Conservation (phyloP, 1,140 invertebrate genomes). For the Brachionus sp. region DNA sequence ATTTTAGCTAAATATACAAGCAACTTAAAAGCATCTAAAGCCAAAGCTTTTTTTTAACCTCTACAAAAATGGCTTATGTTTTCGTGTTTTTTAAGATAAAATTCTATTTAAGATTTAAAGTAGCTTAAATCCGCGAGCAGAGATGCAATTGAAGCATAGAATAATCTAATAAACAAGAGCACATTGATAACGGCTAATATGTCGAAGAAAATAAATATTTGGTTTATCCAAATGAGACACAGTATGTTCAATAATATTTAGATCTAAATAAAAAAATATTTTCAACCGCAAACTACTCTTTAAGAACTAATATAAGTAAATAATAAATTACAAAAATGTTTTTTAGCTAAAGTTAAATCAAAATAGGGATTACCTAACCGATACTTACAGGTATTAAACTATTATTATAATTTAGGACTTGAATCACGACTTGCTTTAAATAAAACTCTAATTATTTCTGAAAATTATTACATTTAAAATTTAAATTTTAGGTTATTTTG, state of each 20-base stretch:
- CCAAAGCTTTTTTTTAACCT: neutral
- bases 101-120: neutral
- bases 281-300: no score
- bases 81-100: neutral
- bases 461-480: neutral
- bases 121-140: neutral
- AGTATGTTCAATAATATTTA: neutral
- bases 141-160: neutral
- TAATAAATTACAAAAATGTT: neutral
- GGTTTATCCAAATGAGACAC: neutral
- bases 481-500: neutral
- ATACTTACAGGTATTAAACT: neutral
- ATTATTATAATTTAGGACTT: neutral
- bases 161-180: neutral
- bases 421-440: neutral
- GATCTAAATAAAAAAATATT: neutral
- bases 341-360: neutral
- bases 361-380: neutral
- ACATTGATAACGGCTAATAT: neutral
- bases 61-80: neutral
- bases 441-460: neutral
- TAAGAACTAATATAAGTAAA: neutral
- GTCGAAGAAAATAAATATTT: neutral
- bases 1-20: neutral
- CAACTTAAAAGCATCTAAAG: neutral